phyloP scores from a whole-genome alignment of 64 coral and sea anemone species.

The Pachyseris speciosa region DNA sequence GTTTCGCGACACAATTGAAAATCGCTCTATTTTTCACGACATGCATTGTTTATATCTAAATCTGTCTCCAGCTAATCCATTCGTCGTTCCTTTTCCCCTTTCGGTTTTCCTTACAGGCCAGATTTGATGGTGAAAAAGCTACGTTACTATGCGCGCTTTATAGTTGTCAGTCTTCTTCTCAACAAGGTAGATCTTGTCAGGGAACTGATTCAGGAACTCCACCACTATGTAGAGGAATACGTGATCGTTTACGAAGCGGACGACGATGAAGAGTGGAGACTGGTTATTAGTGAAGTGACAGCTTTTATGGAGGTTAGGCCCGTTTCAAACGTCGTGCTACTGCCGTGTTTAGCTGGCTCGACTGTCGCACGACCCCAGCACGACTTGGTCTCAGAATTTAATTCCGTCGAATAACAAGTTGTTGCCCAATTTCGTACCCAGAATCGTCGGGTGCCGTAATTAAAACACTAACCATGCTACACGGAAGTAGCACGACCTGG shows the following conservation, averaged over 20 bases:
- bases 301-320: conserved; percentile 85
- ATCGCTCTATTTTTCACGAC: too few relatives aligned
- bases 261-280: conserved; percentile 99
- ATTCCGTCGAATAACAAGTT: too few relatives aligned
- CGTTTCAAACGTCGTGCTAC: not conserved
- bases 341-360: not conserved
- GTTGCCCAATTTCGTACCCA: too few relatives aligned
- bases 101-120: conserved; percentile 43
- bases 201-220: conserved; percentile 91
- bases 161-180: conserved; percentile 91
- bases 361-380: too few relatives aligned
- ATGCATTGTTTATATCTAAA: too few relatives aligned
- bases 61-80: too few relatives aligned
- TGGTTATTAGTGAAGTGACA: conserved; percentile 96
- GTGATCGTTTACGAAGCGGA: conserved; percentile 84
- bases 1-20: too few relatives aligned
- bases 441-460: too few relatives aligned
- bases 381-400: too few relatives aligned
- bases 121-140: conserved; percentile 99
- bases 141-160: conserved; percentile 95
- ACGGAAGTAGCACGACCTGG: too few relatives aligned
- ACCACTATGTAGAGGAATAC: conserved; percentile 95
- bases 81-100: too few relatives aligned
- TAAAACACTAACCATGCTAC: too few relatives aligned
- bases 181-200: conserved; percentile 98